Conservation (phyloP, 2,113 vertebrate species). For the Sapayoa aenigma region DNA sequence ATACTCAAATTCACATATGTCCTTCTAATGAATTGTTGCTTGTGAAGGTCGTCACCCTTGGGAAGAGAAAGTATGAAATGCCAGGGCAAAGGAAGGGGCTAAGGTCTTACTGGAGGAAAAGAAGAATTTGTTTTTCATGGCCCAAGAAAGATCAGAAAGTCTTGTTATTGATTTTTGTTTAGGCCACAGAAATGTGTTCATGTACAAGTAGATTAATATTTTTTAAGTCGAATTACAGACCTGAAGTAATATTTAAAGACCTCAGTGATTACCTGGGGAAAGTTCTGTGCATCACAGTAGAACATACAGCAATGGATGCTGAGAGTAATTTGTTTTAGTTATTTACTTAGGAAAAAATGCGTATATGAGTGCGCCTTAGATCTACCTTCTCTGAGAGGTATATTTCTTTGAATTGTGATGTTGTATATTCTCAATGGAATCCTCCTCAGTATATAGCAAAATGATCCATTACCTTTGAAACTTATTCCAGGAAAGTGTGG, state of each 20-base stretch:
- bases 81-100: neutral
- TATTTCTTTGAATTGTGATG: neutral
- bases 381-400: neutral
- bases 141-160: neutral
- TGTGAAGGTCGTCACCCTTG: neutral
- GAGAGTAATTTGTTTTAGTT: neutral
- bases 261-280: neutral
- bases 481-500: neutral
- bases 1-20: neutral
- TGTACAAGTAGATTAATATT: neutral
- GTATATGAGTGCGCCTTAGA: neutral
- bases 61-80: neutral
- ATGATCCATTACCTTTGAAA: neutral
- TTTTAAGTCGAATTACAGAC: neutral
- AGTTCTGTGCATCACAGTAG: neutral
- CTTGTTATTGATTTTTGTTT: neutral
- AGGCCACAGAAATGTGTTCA: rapidly evolving
- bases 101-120: neutral
- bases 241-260: neutral
- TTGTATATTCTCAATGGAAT: rapidly evolving
- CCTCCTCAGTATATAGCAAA: neutral
- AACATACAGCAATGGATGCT: neutral
- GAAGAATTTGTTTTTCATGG: neutral
- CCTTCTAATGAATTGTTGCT: neutral
- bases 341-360: neutral